Conservation (phyloP, 2,888 invertebrate genomes). For the Agrenia bidenticulata region DNA sequence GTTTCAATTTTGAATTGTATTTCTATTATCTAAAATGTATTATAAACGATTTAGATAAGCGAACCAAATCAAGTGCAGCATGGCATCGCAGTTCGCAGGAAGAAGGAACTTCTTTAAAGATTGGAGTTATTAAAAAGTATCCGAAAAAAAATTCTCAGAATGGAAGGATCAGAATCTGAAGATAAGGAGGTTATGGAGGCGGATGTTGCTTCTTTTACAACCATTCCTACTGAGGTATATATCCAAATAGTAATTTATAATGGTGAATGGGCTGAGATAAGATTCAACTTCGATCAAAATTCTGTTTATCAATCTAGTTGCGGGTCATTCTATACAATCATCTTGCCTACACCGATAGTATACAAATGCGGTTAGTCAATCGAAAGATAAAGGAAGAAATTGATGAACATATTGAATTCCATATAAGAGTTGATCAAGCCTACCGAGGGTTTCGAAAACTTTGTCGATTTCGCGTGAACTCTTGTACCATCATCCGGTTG, state of each 20-base stretch:
- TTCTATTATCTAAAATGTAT: too few species aligned
- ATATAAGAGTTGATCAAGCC: slow-evolving; percentile 39
- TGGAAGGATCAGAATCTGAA: too few species aligned
- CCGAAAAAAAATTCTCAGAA: too few species aligned
- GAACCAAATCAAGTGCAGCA: too few species aligned
- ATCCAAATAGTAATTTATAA: not conserved
- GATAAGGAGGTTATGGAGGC: too few species aligned
- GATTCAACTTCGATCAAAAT: not conserved
- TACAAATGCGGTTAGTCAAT: slow-evolving; percentile 33
- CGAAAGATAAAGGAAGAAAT: slow-evolving; percentile 37
- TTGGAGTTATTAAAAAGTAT: too few species aligned
- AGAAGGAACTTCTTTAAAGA: too few species aligned
- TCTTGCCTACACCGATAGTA: slow-evolving; percentile 29
- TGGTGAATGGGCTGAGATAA: too few species aligned
- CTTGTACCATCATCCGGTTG: slow-evolving; percentile 37
- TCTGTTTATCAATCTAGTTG: slow-evolving; percentile 28
- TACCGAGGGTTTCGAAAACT: slow-evolving; percentile 35
- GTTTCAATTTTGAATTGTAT: too few species aligned
- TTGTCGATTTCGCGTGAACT: slow-evolving; percentile 28
- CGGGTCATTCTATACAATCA: slow-evolving; percentile 36
- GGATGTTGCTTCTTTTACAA: too few species aligned
- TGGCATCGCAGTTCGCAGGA: too few species aligned
- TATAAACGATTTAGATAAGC: too few species aligned
- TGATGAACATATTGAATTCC: slow-evolving; percentile 43
- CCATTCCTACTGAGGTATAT: not conserved